phyloP scores from a whole-genome alignment of 1,140 invertebrate species.

The Gerris buenoi region DNA sequence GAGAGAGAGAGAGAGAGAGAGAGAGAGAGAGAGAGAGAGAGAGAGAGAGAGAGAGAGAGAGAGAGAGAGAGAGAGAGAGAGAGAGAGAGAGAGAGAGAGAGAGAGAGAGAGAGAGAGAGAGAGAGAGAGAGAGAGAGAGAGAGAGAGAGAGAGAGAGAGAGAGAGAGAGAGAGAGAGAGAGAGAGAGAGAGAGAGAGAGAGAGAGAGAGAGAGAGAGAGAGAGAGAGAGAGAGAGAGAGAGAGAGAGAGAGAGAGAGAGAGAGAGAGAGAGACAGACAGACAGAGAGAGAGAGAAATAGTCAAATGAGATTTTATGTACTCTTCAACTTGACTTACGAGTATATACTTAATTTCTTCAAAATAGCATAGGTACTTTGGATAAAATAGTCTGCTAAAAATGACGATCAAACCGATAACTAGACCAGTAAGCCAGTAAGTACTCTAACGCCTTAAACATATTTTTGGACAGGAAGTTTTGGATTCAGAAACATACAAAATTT shows the following conservation, averaged over 20 bases:
- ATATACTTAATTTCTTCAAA: no score
- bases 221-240: constrained; percentile 1
- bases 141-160: not conserved
- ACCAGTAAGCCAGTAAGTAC: no score
- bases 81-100: not conserved
- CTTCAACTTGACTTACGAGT: no score
- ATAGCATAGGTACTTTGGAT: no score
- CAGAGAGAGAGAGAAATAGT: not conserved
- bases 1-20: constrained; percentile 3
- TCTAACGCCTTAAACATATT: no score
- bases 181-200: constrained; percentile 1
- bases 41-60: not conserved
- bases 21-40: constrained; percentile 3
- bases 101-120: not conserved
- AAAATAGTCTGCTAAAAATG: no score
- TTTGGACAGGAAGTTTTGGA: no score
- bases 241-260: not conserved
- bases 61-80: not conserved
- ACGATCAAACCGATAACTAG: no score
- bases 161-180: constrained; percentile 1
- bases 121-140: constrained; percentile 2
- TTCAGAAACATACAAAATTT: no score
- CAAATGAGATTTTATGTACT: no score
- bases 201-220: constrained; percentile 1
- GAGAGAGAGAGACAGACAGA: not conserved